Conservation (phyloP, 1,140 invertebrate species). For the Triops cancriformis region DNA sequence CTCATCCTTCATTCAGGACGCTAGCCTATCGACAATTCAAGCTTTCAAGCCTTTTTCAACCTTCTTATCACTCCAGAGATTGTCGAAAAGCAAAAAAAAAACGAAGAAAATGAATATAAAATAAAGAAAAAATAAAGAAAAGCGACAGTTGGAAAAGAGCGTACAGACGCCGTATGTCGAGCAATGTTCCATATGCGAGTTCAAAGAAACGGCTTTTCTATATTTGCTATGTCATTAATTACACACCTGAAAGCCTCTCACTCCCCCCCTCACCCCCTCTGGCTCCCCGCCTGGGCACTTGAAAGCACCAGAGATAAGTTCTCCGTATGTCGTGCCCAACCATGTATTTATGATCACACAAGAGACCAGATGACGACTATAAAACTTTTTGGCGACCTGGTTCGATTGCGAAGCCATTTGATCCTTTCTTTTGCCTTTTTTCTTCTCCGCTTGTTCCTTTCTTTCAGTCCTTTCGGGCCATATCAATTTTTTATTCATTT, state of each 20-base stretch:
- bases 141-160: background rate
- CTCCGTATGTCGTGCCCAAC: background rate
- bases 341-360: background rate
- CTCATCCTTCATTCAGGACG: too few relatives aligned
- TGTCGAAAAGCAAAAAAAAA: background rate
- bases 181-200: background rate
- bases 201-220: background rate
- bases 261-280: background rate
- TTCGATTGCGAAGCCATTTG: background rate
- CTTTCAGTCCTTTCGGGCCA: background rate
- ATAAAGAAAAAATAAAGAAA: background rate
- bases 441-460: background rate
- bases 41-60: too few relatives aligned
- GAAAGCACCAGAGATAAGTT: background rate
- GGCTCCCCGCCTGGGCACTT: background rate
- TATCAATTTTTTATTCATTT: too few relatives aligned
- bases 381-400: background rate
- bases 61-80: too few relatives aligned
- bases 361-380: constrained; percentile 1
- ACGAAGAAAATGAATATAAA: background rate
- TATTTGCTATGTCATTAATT: constrained; percentile 11
- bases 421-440: background rate
- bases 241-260: background rate
- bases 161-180: background rate
- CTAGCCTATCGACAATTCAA: too few relatives aligned